Evolutionary conservation across 2,797 vertebrate genomes (phyloP).

Genomic region (Siniperca obscura): DNA sequence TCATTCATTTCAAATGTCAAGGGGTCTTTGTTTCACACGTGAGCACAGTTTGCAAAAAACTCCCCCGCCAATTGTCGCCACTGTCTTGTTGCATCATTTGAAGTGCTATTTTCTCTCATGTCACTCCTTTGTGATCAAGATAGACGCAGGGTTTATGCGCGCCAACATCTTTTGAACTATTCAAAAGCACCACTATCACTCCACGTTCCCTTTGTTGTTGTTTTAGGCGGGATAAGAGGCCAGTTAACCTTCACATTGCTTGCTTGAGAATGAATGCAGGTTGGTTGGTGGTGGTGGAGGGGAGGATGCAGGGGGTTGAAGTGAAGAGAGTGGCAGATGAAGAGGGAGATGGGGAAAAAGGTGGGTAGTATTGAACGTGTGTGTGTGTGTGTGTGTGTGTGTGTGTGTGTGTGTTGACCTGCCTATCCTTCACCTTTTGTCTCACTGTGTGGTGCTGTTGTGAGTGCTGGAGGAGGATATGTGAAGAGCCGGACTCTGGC

Average conservation of each 20-base stretch:
- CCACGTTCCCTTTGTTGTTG: slow-evolving; percentile 70
- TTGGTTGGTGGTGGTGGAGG: slow-evolving; percentile 28
- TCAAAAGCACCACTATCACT: slow-evolving; percentile 63
- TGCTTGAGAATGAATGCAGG: slow-evolving; percentile 58
- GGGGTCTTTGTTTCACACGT: slow-evolving; percentile 72
- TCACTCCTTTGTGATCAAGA: slow-evolving; percentile 72
- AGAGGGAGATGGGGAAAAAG: slow-evolving; percentile 50
- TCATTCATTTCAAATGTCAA: slow-evolving; percentile 74
- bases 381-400: slow-evolving; percentile 43
- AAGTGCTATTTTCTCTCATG: slow-evolving; percentile 70
- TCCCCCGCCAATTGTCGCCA: slow-evolving; percentile 62
- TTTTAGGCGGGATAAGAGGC: slow-evolving; percentile 70
- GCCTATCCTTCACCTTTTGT: slow-evolving; percentile 82
- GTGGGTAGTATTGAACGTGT: slow-evolving; percentile 36
- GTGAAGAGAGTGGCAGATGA: slow-evolving; percentile 67
- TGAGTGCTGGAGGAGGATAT: slow-evolving; percentile 69
- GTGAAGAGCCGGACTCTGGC: slow-evolving; percentile 69
- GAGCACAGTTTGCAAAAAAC: slow-evolving; percentile 75
- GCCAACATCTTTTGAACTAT: slow-evolving; percentile 71
- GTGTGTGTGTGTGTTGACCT: slow-evolving; percentile 64
- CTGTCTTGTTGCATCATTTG: slow-evolving; percentile 77
- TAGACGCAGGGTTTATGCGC: slow-evolving; percentile 47
- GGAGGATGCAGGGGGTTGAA: slow-evolving; percentile 32
- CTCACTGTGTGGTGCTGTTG: slow-evolving; percentile 74
- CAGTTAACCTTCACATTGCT: slow-evolving; percentile 72